Conservation (phyloP, 2,113 vertebrate genomes). For the Plecturocebus donacophilus region DNA sequence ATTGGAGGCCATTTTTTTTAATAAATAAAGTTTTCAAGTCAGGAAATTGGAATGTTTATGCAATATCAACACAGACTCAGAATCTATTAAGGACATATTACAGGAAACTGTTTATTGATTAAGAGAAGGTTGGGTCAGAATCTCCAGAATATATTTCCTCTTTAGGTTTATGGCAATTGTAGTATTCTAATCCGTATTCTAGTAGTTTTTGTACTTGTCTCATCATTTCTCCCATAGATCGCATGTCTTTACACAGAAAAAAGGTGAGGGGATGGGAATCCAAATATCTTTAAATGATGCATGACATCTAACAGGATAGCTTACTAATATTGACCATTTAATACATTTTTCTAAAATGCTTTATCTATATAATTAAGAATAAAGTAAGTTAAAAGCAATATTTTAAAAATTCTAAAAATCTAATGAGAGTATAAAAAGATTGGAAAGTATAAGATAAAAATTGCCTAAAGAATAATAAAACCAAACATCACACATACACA, state of each 20-base stretch:
- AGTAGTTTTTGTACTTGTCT: neutral
- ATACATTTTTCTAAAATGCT: neutral
- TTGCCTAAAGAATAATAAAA: neutral
- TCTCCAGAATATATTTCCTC: neutral
- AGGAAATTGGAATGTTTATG: neutral
- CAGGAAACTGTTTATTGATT: rapidly evolving
- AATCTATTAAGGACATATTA: neutral
- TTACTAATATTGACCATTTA: neutral
- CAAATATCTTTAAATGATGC: neutral
- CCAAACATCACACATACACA: neutral
- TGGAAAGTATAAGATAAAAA: neutral
- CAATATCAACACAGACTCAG: neutral
- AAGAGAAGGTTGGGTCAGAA: neutral
- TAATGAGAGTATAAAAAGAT: neutral
- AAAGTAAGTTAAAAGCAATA: neutral
- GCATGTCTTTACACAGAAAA: neutral
- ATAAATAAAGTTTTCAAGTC: neutral
- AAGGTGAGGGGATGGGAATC: rapidly evolving
- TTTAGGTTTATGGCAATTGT: neutral
- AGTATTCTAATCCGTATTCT: neutral
- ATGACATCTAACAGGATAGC: neutral
- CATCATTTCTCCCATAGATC: neutral
- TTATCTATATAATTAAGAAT: neutral
- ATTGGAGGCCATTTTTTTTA: neutral
- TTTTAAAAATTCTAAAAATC: neutral